Conservation (phyloP, 2,888 invertebrate genomes). For the Hirtodrosophila alboralis region DNA sequence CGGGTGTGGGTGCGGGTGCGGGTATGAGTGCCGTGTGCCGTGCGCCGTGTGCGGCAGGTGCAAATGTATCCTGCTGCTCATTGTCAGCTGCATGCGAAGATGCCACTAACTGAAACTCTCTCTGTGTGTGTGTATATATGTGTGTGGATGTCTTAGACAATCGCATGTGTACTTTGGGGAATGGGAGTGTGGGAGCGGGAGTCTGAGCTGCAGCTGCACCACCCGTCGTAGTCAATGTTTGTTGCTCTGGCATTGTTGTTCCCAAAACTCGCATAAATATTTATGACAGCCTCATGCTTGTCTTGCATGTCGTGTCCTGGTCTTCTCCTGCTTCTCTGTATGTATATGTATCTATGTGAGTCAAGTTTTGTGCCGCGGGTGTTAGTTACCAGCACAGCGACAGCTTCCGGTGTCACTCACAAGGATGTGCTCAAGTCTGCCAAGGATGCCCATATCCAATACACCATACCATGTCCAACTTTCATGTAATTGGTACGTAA, state of each 20-base stretch:
- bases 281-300: constrained; percentile 80
- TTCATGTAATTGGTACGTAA: constrained; percentile 73
- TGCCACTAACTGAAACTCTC: constrained; percentile 10
- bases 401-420: constrained; percentile 76
- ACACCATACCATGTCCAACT: constrained; percentile 44
- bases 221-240: constrained; percentile 42
- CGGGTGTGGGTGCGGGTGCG: constrained; percentile 45
- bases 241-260: constrained; percentile 73
- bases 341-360: constrained; percentile 24
- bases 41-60: too few species aligned
- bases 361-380: constrained; percentile 62
- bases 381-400: constrained; percentile 60
- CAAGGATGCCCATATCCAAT: constrained; percentile 6
- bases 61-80: constrained; percentile 77
- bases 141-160: constrained; percentile 64
- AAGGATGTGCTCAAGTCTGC: constrained; percentile 60
- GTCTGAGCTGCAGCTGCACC: constrained; percentile 10
- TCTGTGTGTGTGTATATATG: constrained; percentile 19
- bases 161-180: constrained; percentile 66
- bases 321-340: not conserved
- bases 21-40: too few species aligned
- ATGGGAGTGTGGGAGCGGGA: constrained; percentile 11
- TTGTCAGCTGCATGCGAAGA: constrained; percentile 64
- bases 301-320: constrained; percentile 47
- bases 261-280: constrained; percentile 83